Evolutionary conservation across 2,797 vertebrate species (phyloP).

Genomic region (Peromyscus nudipes): DNA sequence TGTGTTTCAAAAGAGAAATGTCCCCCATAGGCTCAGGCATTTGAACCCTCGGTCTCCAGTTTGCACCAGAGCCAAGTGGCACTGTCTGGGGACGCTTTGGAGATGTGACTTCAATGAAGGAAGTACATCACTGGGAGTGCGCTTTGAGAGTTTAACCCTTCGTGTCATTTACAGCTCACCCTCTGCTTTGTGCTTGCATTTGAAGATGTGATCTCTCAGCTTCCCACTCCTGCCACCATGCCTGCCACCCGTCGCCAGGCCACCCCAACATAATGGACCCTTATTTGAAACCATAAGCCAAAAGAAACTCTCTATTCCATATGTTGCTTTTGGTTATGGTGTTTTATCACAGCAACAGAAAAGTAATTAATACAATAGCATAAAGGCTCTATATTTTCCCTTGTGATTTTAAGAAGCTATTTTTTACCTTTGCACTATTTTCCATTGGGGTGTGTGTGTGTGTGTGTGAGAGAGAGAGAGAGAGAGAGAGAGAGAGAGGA

Average conservation of each 20-base stretch:
- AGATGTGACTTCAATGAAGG: neutral
- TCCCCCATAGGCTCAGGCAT: neutral
- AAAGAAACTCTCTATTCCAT: neutral
- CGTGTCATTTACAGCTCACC: accelerated
- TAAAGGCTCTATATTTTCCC: neutral
- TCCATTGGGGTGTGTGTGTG: neutral
- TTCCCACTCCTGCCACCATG: no score
- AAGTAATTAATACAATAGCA: neutral
- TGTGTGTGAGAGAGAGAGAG: neutral
- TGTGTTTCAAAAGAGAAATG: neutral
- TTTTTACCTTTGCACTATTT: neutral
- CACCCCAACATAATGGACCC: neutral
- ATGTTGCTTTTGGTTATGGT: neutral
- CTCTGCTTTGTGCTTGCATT: neutral
- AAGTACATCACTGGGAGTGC: neutral
- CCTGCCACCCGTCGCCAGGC: neutral
- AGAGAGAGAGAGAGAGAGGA: neutral
- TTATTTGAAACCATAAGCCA: neutral
- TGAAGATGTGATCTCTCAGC: neutral
- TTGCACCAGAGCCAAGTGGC: neutral
- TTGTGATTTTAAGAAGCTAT: neutral
- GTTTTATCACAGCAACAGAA: neutral
- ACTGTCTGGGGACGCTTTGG: neutral
- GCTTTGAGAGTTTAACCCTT: neutral
- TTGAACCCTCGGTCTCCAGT: neutral